phyloP scores from a whole-genome alignment of 2,888 invertebrate genomes.

The Stramonita haemastoma region DNA sequence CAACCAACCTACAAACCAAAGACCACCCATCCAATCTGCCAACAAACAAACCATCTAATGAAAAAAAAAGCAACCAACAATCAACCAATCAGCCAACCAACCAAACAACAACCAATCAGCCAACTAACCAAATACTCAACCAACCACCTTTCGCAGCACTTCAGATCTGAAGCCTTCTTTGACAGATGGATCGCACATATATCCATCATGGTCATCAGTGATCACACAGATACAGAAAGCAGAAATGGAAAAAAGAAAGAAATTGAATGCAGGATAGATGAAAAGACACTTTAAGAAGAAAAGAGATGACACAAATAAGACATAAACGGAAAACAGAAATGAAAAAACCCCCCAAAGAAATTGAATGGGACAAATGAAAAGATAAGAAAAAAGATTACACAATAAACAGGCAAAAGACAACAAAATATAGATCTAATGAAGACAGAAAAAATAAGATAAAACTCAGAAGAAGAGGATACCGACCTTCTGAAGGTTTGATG shows the following conservation, averaged over 20 bases:
- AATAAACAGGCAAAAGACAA: not conserved
- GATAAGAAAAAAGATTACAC: not conserved
- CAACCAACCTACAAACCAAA: not conserved
- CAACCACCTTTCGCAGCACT: no score
- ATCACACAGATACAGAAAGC: no score
- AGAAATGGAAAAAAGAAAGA: no score
- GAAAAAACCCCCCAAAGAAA: not conserved
- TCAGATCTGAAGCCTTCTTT: no score
- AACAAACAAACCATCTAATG: not conserved
- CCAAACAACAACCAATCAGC: not conserved
- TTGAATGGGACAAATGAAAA: not conserved
- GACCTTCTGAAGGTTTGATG: slow-evolving; percentile 29
- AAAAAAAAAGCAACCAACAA: not conserved
- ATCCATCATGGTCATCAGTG: no score
- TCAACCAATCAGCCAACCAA: not conserved
- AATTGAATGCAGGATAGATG: no score
- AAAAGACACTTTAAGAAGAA: no score
- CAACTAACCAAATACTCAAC: not conserved
- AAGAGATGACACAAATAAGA: no score
- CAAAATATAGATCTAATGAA: not conserved
- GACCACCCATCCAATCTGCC: not conserved
- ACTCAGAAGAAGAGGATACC: not conserved
- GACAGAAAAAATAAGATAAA: not conserved
- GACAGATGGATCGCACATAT: no score
- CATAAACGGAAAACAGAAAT: not conserved